Evolutionary conservation across 2,113 vertebrate species (phyloP).

Genomic region (Sylvietta virens): DNA sequence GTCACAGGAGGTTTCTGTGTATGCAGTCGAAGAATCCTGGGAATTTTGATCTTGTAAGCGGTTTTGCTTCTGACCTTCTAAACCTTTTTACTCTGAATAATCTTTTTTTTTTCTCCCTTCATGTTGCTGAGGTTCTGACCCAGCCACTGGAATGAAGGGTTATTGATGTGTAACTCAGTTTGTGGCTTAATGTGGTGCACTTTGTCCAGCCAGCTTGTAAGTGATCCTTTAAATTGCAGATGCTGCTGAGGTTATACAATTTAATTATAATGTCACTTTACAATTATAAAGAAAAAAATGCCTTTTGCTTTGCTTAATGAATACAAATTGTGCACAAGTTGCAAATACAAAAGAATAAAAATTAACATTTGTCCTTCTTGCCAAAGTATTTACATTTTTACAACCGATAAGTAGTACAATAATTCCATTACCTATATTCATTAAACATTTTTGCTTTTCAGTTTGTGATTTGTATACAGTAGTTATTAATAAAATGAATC

Average conservation of each 20-base stretch:
- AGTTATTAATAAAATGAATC: conserved; percentile 70
- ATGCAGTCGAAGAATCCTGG: background rate
- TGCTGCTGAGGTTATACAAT: conserved; percentile 69
- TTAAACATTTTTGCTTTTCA: conserved; percentile 70
- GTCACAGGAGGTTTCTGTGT: conserved; percentile 3
- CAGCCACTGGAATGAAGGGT: conserved; percentile 45
- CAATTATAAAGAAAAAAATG: conserved; percentile 72
- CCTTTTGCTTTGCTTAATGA: conserved; percentile 72
- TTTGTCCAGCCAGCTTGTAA: conserved; percentile 69
- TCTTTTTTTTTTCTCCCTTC: background rate
- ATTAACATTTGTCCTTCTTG: conserved; percentile 74
- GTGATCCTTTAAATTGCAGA: conserved; percentile 70
- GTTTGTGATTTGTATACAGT: conserved; percentile 67
- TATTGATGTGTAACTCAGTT: conserved; percentile 63
- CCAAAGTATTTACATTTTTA: conserved; percentile 71
- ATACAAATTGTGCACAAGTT: conserved; percentile 70
- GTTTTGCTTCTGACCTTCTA: conserved; percentile 48
- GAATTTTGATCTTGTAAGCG: conserved; percentile 10
- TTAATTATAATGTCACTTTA: conserved; percentile 78
- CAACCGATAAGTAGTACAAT: conserved; percentile 67
- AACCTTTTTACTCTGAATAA: conserved; percentile 40
- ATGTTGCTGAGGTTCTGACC: conserved; percentile 53
- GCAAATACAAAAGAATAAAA: conserved; percentile 75
- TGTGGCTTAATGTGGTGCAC: conserved; percentile 62
- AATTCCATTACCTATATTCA: conserved; percentile 67